Percentiles rank a stretch among this genome's conserved stretches.
Evolutionary conservation across 1,140 invertebrate genomes (phyloP).

Genomic region (Bombus soroeensis): DNA sequence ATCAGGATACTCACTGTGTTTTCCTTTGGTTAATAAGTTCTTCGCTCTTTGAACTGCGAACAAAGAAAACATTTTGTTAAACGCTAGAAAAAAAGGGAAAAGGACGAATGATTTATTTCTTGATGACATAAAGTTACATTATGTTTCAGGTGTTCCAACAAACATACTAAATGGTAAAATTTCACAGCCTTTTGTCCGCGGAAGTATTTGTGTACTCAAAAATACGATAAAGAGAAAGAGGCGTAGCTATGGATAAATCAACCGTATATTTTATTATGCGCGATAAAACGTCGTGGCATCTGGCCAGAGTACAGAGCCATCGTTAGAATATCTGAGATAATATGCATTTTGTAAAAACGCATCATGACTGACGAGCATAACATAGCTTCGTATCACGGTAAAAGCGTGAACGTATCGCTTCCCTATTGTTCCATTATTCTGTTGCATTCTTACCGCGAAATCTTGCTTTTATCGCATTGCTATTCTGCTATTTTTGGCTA

Average conservation of each 20-base stretch:
- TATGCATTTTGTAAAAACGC: slow-evolving; percentile 14
- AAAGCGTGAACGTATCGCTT: slow-evolving; percentile 44
- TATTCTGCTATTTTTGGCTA: slow-evolving; percentile 3
- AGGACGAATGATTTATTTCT: background rate
- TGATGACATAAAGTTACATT: rapidly evolving
- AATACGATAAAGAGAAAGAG: background rate
- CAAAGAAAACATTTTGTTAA: slow-evolving; percentile 64
- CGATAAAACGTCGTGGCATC: slow-evolving; percentile 25
- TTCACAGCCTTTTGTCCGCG: background rate
- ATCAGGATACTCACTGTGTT: slow-evolving; percentile 87
- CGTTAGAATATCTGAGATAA: slow-evolving; percentile 10
- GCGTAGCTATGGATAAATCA: slow-evolving; percentile 3
- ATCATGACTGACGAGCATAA: slow-evolving; percentile 22
- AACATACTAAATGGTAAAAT: background rate
- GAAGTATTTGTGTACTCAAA: background rate
- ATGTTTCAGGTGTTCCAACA: background rate
- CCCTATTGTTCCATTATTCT: slow-evolving; percentile 13
- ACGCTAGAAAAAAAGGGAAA: no score
- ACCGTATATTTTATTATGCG: background rate
- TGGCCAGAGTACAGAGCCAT: background rate
- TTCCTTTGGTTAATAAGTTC: slow-evolving; percentile 91
- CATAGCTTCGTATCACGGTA: slow-evolving; percentile 41
- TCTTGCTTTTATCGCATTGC: background rate
- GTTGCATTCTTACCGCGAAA: slow-evolving; percentile 15
- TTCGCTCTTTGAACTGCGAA: slow-evolving; percentile 88